These are phyloP conservation scores for Pelusios castaneus DNA, from an alignment of 2,113 vertebrate species.

Conservation along the genomic window DNA sequence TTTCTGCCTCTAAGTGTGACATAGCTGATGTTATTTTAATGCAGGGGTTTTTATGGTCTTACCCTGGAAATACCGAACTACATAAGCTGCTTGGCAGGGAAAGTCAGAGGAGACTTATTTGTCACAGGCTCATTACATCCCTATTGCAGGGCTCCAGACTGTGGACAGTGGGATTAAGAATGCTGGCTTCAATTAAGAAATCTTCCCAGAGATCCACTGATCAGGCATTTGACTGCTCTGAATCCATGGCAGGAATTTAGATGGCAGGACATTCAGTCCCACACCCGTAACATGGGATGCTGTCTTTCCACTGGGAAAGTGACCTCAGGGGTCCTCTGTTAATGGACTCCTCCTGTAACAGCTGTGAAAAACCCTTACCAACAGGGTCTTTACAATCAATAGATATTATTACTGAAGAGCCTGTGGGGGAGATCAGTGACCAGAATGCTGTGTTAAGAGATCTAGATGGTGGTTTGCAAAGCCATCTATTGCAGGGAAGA, in stretches of 20 bases:
- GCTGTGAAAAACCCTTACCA: background rate
- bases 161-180: conserved; percentile 55
- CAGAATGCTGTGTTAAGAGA: too few species aligned
- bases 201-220: background rate
- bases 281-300: accelerated
- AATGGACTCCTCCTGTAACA: accelerated
- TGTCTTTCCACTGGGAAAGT: background rate
- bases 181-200: conserved; percentile 66
- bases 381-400: background rate
- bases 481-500: background rate
- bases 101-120: conserved; percentile 44
- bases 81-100: conserved; percentile 24
- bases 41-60: background rate
- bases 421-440: background rate
- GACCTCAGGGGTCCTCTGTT: accelerated
- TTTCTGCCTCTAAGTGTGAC: background rate
- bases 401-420: background rate
- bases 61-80: background rate
- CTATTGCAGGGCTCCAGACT: background rate
- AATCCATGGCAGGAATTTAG: background rate
- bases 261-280: background rate
- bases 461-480: background rate
- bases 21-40: background rate
- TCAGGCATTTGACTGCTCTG: conserved; percentile 29
- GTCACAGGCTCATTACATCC: conserved; percentile 36